Conservation (phyloP, 1,140 invertebrate genomes). For the Chironomus striatipennis region DNA sequence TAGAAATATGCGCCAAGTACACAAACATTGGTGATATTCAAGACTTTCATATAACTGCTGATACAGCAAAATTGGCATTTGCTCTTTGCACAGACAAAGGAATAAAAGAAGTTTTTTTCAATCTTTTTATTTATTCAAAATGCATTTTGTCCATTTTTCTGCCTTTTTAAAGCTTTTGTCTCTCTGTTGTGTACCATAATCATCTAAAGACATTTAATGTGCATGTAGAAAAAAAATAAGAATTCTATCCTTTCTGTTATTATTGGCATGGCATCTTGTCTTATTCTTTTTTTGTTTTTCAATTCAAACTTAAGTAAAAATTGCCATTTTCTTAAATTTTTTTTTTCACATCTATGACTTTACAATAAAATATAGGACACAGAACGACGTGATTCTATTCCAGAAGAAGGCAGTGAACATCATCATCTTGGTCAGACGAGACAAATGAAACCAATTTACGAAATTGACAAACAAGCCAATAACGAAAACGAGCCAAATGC, state of each 20-base stretch:
- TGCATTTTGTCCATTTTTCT: not conserved
- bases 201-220: not conserved
- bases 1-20: no score
- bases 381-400: slow-evolving; percentile 42
- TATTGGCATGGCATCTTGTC: not conserved
- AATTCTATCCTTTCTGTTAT: not conserved
- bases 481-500: not conserved
- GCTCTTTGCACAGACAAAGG: no score
- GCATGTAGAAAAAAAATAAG: not conserved
- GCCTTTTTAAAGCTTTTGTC: not conserved
- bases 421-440: not conserved
- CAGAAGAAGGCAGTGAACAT: slow-evolving; percentile 42
- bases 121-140: slow-evolving; percentile 19
- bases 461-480: slow-evolving; percentile 20
- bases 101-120: no score
- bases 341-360: not conserved
- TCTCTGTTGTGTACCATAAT: not conserved
- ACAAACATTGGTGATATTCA: no score
- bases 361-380: slow-evolving; percentile 23
- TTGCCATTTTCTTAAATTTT: not conserved
- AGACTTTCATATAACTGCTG: no score
- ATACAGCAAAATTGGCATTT: no score
- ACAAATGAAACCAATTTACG: slow-evolving; percentile 21
- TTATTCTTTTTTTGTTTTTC: not conserved
- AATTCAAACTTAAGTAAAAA: not conserved